Evolutionary conservation across 2,888 invertebrate genomes (phyloP).

Genomic region (Chelonus formosanus): DNA sequence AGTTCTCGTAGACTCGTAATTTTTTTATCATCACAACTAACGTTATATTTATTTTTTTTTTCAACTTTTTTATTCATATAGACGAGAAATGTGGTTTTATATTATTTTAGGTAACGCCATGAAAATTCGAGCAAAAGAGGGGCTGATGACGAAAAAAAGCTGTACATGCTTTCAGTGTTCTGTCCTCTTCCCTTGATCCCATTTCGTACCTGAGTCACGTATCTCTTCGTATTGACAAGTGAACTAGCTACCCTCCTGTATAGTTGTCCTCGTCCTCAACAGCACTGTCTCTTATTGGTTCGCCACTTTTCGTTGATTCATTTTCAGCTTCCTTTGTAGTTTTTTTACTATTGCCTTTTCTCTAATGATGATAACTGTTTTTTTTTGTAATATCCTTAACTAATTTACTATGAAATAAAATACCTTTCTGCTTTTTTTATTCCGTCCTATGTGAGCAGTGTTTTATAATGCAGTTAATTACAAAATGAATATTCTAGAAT

Average conservation of each 20-base stretch:
- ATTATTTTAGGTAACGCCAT: neutral
- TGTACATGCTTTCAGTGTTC: slow-evolving; percentile 10
- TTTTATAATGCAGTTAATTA: too few relatives aligned
- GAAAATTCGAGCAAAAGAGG: slow-evolving; percentile 21
- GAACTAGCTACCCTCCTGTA: slow-evolving; percentile 50
- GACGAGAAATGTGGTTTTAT: neutral
- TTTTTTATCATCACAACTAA: too few relatives aligned
- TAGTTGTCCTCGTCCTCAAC: slow-evolving; percentile 40
- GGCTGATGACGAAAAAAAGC: slow-evolving; percentile 18
- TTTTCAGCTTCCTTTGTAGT: slow-evolving; percentile 3
- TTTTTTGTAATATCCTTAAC: too few relatives aligned
- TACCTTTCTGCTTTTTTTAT: too few relatives aligned
- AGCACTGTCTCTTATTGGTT: slow-evolving; percentile 29
- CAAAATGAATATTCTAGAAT: too few relatives aligned
- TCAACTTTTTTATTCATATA: neutral
- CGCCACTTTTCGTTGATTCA: slow-evolving; percentile 1
- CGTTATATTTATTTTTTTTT: neutral
- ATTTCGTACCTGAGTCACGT: slow-evolving; percentile 62
- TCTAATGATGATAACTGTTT: too few relatives aligned
- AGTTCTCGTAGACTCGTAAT: too few relatives aligned
- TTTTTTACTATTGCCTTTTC: neutral
- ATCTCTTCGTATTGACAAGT: slow-evolving; percentile 62
- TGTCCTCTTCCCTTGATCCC: slow-evolving; percentile 42
- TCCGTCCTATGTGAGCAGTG: too few relatives aligned
- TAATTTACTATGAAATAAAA: too few relatives aligned